Conservation (phyloP, 2,113 vertebrate genomes). For the Motacilla alba region DNA sequence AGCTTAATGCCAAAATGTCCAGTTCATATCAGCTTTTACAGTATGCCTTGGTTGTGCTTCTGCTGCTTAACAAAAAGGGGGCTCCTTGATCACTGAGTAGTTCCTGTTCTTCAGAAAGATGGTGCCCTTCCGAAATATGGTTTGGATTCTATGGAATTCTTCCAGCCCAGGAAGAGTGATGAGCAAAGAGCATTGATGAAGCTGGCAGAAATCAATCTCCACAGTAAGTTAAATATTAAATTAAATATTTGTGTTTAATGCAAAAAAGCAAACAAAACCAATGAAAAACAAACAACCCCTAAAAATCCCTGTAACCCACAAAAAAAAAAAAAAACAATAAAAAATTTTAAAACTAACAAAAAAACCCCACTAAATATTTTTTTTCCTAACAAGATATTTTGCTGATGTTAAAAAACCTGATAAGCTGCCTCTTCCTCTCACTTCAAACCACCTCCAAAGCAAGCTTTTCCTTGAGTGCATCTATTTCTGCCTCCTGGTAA, state of each 20-base stretch:
- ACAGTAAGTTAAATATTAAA: not conserved
- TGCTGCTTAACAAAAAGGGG: not conserved
- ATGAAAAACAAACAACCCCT: not conserved
- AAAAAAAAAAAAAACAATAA: not conserved
- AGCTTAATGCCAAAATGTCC: not conserved
- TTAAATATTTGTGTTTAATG: not conserved
- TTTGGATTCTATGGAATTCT: not conserved
- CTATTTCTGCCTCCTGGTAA: not conserved
- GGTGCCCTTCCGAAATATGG: not conserved
- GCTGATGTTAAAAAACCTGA: not conserved
- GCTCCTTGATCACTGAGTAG: not conserved
- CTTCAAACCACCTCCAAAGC: not conserved
- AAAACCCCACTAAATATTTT: not conserved
- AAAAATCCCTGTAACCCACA: not conserved
- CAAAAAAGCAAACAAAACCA: not conserved
- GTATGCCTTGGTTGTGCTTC: not conserved
- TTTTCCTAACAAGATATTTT: not conserved
- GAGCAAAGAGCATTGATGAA: not conserved
- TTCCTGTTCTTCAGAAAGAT: not conserved
- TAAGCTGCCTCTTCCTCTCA: not conserved
- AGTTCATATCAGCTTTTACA: not conserved
- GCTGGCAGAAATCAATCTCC: not conserved
- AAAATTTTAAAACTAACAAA: not conserved
- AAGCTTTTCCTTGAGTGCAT: not conserved
- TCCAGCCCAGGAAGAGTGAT: not conserved